These are phyloP conservation scores for Spizaetus ornatus DNA, from an alignment of 2,113 vertebrate genomes.

Conservation along the genomic window DNA sequence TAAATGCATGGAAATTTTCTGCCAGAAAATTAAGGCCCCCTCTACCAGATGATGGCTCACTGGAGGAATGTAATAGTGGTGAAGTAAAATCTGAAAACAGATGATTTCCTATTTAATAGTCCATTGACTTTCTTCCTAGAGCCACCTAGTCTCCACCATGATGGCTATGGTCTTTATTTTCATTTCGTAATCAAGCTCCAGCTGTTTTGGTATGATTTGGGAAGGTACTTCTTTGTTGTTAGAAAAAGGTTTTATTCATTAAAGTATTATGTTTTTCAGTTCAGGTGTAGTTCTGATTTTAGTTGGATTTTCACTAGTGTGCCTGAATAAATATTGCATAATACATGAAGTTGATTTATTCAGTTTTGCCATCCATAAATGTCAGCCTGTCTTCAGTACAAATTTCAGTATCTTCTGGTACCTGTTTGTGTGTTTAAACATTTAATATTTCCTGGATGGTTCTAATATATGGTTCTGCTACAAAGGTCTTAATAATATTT, in stretches of 20 bases:
- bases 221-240: background rate
- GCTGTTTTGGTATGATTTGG: slow-evolving; percentile 56
- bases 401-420: background rate
- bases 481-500: background rate
- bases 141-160: background rate
- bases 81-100: slow-evolving; percentile 83
- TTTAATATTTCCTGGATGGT: background rate
- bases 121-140: slow-evolving; percentile 82
- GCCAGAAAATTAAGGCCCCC: slow-evolving; percentile 60
- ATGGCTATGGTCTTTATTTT: slow-evolving; percentile 64
- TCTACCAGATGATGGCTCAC: slow-evolving; percentile 64
- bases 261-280: background rate
- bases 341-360: background rate
- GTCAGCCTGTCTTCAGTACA: background rate
- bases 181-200: slow-evolving; percentile 66
- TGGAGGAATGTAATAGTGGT: slow-evolving; percentile 75
- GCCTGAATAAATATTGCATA: background rate
- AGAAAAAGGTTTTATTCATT: background rate
- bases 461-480: background rate
- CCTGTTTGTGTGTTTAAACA: background rate
- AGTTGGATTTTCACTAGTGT: background rate
- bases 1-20: slow-evolving; percentile 66
- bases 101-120: slow-evolving; percentile 90
- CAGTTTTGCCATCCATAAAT: background rate
- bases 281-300: background rate